A percentile compares a stretch with the other conserved stretches of the same genome.
These are phyloP conservation scores for Harpagoxenus sublaevis DNA, from an alignment of 2,888 invertebrate genomes.

Conservation along the genomic window DNA sequence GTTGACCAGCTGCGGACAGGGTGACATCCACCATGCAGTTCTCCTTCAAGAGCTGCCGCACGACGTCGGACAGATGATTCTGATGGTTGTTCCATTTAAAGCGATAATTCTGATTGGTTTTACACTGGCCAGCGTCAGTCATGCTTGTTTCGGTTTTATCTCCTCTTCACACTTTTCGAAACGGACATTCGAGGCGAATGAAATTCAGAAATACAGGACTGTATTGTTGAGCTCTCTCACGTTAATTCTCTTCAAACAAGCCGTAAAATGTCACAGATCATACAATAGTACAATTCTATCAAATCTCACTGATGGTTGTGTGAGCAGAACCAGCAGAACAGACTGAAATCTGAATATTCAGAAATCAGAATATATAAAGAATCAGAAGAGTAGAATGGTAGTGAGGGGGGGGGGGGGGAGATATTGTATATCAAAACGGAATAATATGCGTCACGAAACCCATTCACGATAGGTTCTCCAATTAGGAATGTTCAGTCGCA, in stretches of 20 bases:
- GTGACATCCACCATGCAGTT: slow-evolving; percentile 87
- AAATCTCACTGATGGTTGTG: too few species aligned
- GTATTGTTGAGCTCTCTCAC: neutral
- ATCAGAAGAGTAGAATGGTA: too few species aligned
- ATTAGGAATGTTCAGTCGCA: too few species aligned
- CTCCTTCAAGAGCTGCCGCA: slow-evolving; percentile 83
- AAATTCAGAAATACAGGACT: slow-evolving; percentile 69
- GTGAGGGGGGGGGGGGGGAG: too few species aligned
- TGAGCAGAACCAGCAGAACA: too few species aligned
- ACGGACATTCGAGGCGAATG: slow-evolving; percentile 53
- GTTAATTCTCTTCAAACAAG: neutral
- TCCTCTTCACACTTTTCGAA: slow-evolving; percentile 71
- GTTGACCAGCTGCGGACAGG: slow-evolving; percentile 85
- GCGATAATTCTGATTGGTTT: slow-evolving; percentile 79
- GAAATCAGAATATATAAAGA: too few species aligned
- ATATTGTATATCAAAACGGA: too few species aligned
- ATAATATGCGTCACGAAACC: too few species aligned
- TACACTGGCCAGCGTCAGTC: slow-evolving; percentile 74
- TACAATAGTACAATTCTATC: too few species aligned
- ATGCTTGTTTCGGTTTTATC: slow-evolving; percentile 81
- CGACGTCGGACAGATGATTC: slow-evolving; percentile 83
- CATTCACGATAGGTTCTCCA: too few species aligned
- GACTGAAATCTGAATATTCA: too few species aligned
- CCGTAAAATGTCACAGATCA: too few species aligned
- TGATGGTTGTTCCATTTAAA: slow-evolving; percentile 86